A percentile compares a stretch with the other conserved stretches of the same genome.
Conservation (phyloP, 2,797 vertebrate genomes). For the Loriculus beryllinus region DNA sequence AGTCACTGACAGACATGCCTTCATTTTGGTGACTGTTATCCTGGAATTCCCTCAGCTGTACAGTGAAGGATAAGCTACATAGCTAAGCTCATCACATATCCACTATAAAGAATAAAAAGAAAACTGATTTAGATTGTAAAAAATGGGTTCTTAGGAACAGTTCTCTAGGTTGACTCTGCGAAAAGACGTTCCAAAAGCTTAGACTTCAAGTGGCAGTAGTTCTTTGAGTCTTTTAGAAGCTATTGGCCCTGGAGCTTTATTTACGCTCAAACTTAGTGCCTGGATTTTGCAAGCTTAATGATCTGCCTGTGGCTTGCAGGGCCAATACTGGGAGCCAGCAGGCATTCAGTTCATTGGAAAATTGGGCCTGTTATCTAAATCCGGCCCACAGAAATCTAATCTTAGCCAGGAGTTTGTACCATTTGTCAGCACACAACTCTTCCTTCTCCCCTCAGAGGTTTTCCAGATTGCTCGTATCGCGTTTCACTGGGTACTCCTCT, state of each 20-base stretch:
- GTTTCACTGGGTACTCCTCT: slow-evolving; percentile 21
- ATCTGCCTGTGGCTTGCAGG: background rate
- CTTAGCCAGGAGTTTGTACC: slow-evolving; percentile 10
- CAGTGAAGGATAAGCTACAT: slow-evolving; percentile 2
- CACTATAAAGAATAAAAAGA: background rate
- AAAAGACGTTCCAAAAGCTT: background rate
- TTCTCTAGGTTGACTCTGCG: background rate
- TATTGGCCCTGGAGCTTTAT: background rate
- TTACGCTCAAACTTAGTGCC: background rate
- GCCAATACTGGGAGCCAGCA: background rate
- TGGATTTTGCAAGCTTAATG: background rate
- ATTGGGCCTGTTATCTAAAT: background rate
- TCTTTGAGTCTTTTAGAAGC: background rate
- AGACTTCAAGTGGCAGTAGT: background rate
- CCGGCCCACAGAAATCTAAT: background rate
- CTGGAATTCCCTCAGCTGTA: slow-evolving; percentile 33
- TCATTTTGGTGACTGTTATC: slow-evolving; percentile 22
- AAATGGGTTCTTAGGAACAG: background rate
- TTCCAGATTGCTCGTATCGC: slow-evolving; percentile 24
- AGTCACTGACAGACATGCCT: slow-evolving; percentile 51
- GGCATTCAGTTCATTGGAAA: background rate
- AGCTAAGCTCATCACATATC: background rate
- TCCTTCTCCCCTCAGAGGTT: slow-evolving; percentile 29
- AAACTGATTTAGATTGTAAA: background rate
- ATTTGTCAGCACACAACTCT: slow-evolving; percentile 43